Conservation (phyloP, 2,113 vertebrate genomes). For the Columbina picui region DNA sequence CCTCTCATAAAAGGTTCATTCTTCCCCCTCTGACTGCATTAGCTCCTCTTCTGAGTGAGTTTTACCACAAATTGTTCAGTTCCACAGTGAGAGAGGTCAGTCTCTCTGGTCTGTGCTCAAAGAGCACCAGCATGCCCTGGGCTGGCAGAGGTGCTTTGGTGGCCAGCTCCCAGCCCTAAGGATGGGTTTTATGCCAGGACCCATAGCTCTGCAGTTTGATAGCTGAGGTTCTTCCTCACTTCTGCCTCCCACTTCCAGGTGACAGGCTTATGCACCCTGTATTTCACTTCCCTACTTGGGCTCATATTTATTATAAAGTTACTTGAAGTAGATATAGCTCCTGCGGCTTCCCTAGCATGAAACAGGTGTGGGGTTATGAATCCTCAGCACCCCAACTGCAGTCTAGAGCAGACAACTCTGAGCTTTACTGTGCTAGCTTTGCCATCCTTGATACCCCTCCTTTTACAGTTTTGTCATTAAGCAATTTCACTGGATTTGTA, state of each 20-base stretch:
- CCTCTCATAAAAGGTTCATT: too few species aligned
- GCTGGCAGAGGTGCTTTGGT: fast-evolving
- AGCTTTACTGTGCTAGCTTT: not conserved
- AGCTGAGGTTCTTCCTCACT: not conserved
- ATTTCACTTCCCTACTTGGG: not conserved
- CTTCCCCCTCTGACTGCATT: not conserved
- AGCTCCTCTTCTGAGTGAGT: fast-evolving
- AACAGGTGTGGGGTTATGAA: fast-evolving
- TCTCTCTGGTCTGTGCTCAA: fast-evolving
- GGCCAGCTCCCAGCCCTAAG: fast-evolving
- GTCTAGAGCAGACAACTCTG: not conserved
- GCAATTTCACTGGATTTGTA: fast-evolving
- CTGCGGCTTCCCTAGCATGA: not conserved
- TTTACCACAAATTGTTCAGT: not conserved
- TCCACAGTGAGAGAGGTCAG: fast-evolving
- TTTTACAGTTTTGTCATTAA: not conserved
- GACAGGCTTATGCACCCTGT: not conserved
- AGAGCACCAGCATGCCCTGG: not conserved
- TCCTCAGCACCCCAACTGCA: not conserved
- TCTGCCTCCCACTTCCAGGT: not conserved
- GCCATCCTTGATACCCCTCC: not conserved
- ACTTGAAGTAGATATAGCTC: not conserved
- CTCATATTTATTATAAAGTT: not conserved
- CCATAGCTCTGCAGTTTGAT: not conserved
- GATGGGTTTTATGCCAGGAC: fast-evolving